phyloP scores from a whole-genome alignment of 2,113 vertebrate species.

The Corydoras maculifer region DNA sequence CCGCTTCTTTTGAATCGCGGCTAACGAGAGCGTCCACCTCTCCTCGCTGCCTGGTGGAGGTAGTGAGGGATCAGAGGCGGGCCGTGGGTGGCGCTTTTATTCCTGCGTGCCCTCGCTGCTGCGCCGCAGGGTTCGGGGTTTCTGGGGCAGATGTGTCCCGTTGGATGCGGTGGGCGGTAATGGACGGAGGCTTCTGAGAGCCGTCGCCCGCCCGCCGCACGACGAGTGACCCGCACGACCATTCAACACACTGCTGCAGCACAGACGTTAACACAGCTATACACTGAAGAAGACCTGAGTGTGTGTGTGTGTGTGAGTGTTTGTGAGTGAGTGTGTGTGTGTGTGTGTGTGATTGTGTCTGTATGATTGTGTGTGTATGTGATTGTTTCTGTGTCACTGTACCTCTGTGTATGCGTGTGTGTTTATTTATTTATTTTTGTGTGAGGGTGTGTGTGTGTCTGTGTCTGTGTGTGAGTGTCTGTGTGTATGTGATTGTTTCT shows the following conservation, averaged over 20 bases:
- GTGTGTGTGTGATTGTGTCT: too few relatives aligned
- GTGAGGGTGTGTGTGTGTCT: too few relatives aligned
- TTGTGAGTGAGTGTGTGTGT: too few relatives aligned
- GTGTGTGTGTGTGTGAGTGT: constrained; percentile 5
- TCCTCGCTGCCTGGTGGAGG: neutral
- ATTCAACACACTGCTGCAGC: constrained; percentile 16
- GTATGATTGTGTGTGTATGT: too few relatives aligned
- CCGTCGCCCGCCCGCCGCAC: neutral
- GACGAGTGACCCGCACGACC: constrained; percentile 8
- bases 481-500: too few relatives aligned
- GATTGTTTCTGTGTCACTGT: too few relatives aligned
- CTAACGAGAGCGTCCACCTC: neutral
- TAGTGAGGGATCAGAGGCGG: constrained; percentile 2
- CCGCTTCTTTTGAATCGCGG: neutral
- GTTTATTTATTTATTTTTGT: too few relatives aligned
- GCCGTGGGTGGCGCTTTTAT: constrained; percentile 18
- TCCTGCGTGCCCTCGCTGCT: constrained; percentile 14
- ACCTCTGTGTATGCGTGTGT: too few relatives aligned
- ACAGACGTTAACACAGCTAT: neutral
- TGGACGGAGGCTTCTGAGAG: constrained; percentile 17
- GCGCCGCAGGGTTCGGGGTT: constrained; percentile 27
- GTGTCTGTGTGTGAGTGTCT: too few relatives aligned
- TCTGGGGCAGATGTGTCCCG: constrained; percentile 20
- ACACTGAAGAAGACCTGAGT: too few relatives aligned
- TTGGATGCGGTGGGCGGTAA: constrained; percentile 29